Conservation (phyloP, 1,140 invertebrate species). For the Heliothis subflexa region DNA sequence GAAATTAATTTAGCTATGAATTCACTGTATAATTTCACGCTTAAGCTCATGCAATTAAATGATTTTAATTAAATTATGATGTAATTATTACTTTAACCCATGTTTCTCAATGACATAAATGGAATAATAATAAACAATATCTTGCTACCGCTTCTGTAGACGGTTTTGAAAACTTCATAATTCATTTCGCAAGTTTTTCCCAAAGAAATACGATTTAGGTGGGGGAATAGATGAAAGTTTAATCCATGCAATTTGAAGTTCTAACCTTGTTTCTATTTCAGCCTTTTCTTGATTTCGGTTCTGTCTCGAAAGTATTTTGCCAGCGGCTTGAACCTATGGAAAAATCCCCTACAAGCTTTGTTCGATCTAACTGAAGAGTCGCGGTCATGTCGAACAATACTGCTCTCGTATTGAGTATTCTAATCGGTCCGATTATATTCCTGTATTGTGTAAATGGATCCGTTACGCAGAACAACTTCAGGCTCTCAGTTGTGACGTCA, state of each 20-base stretch:
- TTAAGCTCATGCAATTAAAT: too few species aligned
- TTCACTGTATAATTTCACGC: too few species aligned
- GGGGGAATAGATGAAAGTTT: background rate
- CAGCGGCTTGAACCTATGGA: too few species aligned
- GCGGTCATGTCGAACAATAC: too few species aligned
- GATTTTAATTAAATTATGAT: too few species aligned
- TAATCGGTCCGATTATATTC: background rate
- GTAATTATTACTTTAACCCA: too few species aligned
- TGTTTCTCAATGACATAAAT: background rate
- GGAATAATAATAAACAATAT: background rate
- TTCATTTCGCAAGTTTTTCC: background rate
- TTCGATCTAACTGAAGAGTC: too few species aligned
- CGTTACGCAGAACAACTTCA: slow-evolving; percentile 5
- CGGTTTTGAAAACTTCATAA: slow-evolving; percentile 4
- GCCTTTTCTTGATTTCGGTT: background rate
- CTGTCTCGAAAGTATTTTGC: too few species aligned
- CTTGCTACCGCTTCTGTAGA: background rate
- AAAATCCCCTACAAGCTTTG: too few species aligned
- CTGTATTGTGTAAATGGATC: slow-evolving; percentile 5
- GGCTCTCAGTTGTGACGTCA: slow-evolving; percentile 10
- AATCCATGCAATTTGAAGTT: slow-evolving; percentile 13
- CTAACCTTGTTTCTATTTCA: background rate
- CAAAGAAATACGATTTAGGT: slow-evolving; percentile 12
- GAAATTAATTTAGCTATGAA: background rate
- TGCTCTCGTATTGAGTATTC: too few species aligned